These are phyloP conservation scores for Promerops cafer DNA, from an alignment of 2,113 vertebrate genomes.

Conservation along the genomic window DNA sequence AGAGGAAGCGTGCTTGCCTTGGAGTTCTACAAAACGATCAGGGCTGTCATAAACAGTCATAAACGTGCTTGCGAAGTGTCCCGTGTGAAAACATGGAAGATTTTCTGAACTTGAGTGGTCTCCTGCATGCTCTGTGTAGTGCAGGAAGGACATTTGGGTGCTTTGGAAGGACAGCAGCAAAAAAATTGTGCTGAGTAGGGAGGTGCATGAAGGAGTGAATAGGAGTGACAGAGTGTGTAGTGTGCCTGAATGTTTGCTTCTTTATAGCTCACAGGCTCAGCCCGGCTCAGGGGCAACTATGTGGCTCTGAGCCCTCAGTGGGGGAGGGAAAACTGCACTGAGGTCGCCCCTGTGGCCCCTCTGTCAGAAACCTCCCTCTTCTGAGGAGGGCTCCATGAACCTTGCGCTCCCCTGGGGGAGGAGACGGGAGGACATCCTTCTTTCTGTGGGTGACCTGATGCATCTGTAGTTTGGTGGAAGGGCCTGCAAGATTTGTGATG, in stretches of 20 bases:
- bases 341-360: accelerated
- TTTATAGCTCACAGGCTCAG: neutral
- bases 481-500: neutral
- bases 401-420: neutral
- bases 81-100: neutral
- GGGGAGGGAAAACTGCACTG: neutral
- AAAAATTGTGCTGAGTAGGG: neutral
- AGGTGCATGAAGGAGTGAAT: neutral
- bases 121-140: accelerated
- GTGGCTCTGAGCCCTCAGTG: neutral
- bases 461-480: neutral
- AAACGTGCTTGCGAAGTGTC: neutral
- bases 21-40: neutral
- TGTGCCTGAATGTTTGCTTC: neutral
- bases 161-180: neutral
- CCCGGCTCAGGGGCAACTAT: accelerated
- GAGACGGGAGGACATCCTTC: accelerated
- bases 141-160: neutral
- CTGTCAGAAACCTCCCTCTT: neutral
- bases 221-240: neutral
- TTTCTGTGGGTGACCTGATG: neutral
- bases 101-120: neutral
- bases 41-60: neutral
- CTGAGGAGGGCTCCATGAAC: neutral
- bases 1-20: neutral